Evolutionary conservation across 2,113 vertebrate genomes (phyloP).

Genomic region (Dasyornis broadbenti): DNA sequence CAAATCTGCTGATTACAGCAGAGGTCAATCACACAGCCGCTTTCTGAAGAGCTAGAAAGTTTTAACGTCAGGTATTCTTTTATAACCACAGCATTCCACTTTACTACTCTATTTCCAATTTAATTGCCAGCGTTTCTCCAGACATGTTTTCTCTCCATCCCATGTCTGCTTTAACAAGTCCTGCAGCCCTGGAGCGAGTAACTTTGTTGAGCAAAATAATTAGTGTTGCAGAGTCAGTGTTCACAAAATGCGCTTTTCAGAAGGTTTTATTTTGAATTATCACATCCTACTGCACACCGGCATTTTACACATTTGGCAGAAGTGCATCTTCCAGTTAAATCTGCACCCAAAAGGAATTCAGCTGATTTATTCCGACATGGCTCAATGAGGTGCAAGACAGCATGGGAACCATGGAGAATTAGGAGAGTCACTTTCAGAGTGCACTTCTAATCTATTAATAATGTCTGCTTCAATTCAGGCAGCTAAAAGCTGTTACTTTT

Average conservation of each 20-base stretch:
- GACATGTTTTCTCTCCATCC: not conserved
- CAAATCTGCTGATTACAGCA: not conserved
- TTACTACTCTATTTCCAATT: not conserved
- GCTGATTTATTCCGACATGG: not conserved
- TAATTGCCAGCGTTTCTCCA: not conserved
- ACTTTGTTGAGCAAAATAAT: not conserved
- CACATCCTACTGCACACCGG: not conserved
- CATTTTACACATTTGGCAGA: not conserved
- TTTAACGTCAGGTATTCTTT: not conserved
- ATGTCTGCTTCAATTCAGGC: not conserved
- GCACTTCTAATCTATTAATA: not conserved
- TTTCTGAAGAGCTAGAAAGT: not conserved
- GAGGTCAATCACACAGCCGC: not conserved
- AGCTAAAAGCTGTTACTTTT: not conserved
- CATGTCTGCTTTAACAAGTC: not conserved
- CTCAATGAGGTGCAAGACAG: not conserved
- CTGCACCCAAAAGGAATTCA: not conserved
- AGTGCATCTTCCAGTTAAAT: not conserved
- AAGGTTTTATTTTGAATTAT: not conserved
- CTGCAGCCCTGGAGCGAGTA: not conserved
- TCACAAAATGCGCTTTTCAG: not conserved
- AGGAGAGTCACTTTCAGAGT: not conserved
- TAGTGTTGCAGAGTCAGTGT: not conserved
- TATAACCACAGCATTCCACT: not conserved
- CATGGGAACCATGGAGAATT: not conserved